phyloP scores from a whole-genome alignment of 1,140 invertebrate genomes.

The Dryas iulia region DNA sequence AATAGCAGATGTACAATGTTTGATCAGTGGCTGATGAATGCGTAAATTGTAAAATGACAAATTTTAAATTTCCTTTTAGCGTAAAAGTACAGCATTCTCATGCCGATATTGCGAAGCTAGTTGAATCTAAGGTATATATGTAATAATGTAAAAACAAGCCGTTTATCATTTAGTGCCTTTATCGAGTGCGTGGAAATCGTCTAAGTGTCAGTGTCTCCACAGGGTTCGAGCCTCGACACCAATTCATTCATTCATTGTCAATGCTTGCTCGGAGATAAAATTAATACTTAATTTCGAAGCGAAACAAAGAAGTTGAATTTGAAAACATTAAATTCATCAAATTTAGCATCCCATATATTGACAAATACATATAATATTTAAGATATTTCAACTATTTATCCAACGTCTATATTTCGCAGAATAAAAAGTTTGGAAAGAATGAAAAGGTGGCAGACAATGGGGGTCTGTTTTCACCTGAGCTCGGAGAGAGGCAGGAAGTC shows the following conservation, averaged over 20 bases:
- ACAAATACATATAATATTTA: not conserved
- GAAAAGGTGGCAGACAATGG: conserved; percentile 1
- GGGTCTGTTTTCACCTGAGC: conserved; percentile 86
- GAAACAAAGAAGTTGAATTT: conserved; percentile 11
- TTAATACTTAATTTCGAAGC: conserved; percentile 8
- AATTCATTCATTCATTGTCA: conserved; percentile 18
- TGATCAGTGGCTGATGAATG: conserved; percentile 39
- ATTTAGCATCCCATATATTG: not conserved
- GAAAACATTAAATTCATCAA: not conserved
- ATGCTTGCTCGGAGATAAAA: conserved; percentile 22
- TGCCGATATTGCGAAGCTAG: conserved; percentile 62
- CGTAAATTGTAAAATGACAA: conserved; percentile 50
- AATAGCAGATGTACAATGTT: conserved; percentile 54
- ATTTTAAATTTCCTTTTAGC: conserved; percentile 41
- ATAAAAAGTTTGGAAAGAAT: conserved; percentile 9
- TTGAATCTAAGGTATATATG: conserved; percentile 39
- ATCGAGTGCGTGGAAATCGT: conserved; percentile 59
- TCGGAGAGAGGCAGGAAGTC: conserved; percentile 96
- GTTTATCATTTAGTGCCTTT: conserved; percentile 78
- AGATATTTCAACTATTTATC: not conserved
- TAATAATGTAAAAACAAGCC: conserved; percentile 53
- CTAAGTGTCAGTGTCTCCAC: conserved; percentile 52
- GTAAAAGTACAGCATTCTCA: conserved; percentile 61
- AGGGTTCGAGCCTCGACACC: conserved; percentile 29
- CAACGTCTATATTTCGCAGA: conserved; percentile 10